Evolutionary conservation across 1,140 invertebrate genomes (phyloP).

Genomic region (Aphidius gifuensis): DNA sequence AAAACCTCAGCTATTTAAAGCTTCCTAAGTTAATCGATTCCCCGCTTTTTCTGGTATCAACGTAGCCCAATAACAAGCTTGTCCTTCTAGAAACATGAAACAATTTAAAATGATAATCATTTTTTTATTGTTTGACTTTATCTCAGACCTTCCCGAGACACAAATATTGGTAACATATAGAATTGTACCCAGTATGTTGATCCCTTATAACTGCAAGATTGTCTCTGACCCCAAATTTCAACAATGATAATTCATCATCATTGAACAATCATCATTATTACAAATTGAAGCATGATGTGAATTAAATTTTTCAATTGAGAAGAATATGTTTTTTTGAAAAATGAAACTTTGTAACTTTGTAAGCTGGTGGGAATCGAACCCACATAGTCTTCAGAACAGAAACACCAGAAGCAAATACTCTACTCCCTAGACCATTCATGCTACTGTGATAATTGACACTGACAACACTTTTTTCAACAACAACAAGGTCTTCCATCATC

Average conservation of each 20-base stretch:
- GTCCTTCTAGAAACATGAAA: conserved; percentile 28
- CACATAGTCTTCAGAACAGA: conserved; percentile 16
- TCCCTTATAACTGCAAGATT: conserved; percentile 30
- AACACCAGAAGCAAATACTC: not conserved
- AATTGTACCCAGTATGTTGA: conserved; percentile 26
- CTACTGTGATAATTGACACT: not conserved
- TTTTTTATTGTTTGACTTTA: conserved; percentile 22
- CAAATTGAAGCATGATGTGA: not conserved
- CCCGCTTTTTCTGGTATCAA: conserved; percentile 35
- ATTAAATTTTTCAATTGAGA: conserved; percentile 2
- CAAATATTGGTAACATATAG: conserved; percentile 24
- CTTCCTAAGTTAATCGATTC: conserved; percentile 27
- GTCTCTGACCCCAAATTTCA: conserved; percentile 23
- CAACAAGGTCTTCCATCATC: conserved; percentile 10
- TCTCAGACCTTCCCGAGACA: conserved; percentile 35
- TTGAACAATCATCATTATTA: not conserved
- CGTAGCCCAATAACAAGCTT: conserved; percentile 27
- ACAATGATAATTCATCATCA: not conserved
- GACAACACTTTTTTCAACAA: not conserved
- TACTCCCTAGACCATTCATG: not conserved
- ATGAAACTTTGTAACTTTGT: not conserved
- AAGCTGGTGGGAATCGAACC: conserved; percentile 21
- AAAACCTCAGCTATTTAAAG: conserved; percentile 26
- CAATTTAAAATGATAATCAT: no score
- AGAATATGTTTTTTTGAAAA: not conserved